A percentile compares a stretch with the other conserved stretches of the same genome.
Conservation (phyloP, 2,888 invertebrate genomes). For the Pegoplata infirma region DNA sequence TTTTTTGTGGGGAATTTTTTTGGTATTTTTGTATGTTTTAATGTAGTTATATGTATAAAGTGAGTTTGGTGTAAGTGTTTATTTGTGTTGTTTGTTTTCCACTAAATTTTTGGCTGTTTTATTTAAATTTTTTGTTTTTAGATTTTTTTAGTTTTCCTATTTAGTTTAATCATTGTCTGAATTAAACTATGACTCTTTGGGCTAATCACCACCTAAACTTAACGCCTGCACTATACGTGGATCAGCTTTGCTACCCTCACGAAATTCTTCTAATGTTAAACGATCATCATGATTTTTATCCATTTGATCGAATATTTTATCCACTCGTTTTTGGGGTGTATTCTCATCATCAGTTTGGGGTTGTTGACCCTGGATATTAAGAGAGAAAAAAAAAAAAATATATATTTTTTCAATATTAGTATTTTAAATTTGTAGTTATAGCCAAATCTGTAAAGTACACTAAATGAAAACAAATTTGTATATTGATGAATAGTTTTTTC, state of each 20-base stretch:
- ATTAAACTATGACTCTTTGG: slow-evolving; percentile 70
- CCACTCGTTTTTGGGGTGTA: slow-evolving; percentile 95
- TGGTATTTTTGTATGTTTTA: neutral
- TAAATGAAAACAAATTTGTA: no score
- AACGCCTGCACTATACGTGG: slow-evolving; percentile 97
- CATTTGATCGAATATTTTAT: slow-evolving; percentile 99
- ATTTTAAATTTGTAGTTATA: neutral
- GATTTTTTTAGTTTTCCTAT: slow-evolving; percentile 31
- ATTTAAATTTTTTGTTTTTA: slow-evolving; percentile 50
- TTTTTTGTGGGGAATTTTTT: neutral
- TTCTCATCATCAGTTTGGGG: slow-evolving; percentile 92
- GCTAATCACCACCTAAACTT: slow-evolving; percentile 86
- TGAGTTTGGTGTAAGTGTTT: slow-evolving; percentile 1
- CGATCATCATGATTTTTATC: slow-evolving; percentile 98
- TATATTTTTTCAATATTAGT: neutral
- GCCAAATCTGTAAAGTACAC: no score
- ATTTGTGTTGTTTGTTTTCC: neutral
- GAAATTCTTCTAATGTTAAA: slow-evolving; percentile 96
- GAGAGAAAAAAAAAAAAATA: neutral
- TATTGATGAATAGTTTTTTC: no score
- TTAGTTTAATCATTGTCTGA: slow-evolving; percentile 64
- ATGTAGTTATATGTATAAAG: neutral
- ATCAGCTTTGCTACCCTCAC: slow-evolving; percentile 98
- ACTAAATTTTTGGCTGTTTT: slow-evolving; percentile 51
- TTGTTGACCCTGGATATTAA: slow-evolving; percentile 86